Percentiles rank a stretch among this genome's conserved stretches.
These are phyloP conservation scores for Spongilla lacustris DNA, from an alignment of 37 sponge, comb jelly and placozoan genomes.

Conservation along the genomic window DNA sequence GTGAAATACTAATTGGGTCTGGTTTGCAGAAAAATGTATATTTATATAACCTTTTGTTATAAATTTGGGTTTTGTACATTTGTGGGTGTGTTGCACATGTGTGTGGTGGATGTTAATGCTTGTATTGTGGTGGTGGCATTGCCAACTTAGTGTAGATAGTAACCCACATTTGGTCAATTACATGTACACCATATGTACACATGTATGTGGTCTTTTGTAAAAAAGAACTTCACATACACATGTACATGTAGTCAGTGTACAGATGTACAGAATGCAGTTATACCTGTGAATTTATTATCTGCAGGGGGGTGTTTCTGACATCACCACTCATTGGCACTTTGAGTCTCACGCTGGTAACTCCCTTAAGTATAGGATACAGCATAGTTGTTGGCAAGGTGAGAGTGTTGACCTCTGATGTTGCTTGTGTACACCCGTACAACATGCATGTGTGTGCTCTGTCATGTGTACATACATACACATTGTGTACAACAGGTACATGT, in stretches of 20 bases:
- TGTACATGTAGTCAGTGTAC: background rate
- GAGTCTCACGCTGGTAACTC: conserved; percentile 80
- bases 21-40: no score
- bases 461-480: background rate
- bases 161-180: no score
- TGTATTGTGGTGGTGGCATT: background rate
- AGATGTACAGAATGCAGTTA: background rate
- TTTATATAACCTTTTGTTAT: no score
- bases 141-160: background rate
- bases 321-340: conserved; percentile 83
- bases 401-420: background rate
- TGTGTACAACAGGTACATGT: background rate
- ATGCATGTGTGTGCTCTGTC: no score
- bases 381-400: conserved; percentile 67
- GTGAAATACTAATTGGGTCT: no score
- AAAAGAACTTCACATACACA: no score
- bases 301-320: conserved; percentile 80
- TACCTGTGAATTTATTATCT: background rate
- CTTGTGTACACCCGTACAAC: no score
- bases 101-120: background rate
- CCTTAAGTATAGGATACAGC: conserved; percentile 79
- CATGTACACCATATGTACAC: no score
- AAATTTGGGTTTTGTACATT: background rate
- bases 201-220: no score
- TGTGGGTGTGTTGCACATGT: background rate